These are phyloP conservation scores for Diceros bicornis DNA, from an alignment of 2,797 vertebrate genomes.

Conservation along the genomic window DNA sequence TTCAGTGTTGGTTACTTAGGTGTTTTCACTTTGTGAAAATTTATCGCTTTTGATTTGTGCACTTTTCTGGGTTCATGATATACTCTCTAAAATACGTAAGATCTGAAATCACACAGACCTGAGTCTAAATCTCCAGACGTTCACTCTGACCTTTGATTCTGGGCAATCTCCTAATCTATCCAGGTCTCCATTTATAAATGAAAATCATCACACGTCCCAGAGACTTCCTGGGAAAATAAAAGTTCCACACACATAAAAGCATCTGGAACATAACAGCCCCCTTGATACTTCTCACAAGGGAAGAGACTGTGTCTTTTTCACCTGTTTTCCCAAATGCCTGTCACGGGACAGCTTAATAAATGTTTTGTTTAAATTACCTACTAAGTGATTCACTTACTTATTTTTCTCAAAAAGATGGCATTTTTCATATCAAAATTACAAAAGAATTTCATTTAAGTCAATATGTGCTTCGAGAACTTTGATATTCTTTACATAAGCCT, in stretches of 20 bases:
- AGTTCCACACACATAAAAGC: background rate
- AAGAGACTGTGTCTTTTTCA: background rate
- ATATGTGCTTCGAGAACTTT: background rate
- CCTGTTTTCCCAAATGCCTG: background rate
- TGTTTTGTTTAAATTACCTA: background rate
- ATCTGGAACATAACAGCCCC: background rate
- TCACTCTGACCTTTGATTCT: too few relatives aligned
- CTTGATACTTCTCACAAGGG: background rate
- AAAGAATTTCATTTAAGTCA: background rate
- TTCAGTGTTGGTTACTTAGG: fast-evolving
- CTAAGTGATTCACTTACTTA: background rate
- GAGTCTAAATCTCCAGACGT: background rate
- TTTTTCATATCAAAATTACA: background rate
- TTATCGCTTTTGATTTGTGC: background rate
- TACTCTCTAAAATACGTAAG: background rate
- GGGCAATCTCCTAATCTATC: background rate
- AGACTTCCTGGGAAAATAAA: background rate
- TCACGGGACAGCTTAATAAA: background rate
- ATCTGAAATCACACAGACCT: background rate
- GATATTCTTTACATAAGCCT: background rate
- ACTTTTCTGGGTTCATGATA: background rate
- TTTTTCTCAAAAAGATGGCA: background rate
- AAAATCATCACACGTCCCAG: background rate
- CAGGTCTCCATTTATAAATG: background rate
- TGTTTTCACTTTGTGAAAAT: background rate